Conservation (phyloP, 2,113 vertebrate species). For the Cephalopholis sonnerati region DNA sequence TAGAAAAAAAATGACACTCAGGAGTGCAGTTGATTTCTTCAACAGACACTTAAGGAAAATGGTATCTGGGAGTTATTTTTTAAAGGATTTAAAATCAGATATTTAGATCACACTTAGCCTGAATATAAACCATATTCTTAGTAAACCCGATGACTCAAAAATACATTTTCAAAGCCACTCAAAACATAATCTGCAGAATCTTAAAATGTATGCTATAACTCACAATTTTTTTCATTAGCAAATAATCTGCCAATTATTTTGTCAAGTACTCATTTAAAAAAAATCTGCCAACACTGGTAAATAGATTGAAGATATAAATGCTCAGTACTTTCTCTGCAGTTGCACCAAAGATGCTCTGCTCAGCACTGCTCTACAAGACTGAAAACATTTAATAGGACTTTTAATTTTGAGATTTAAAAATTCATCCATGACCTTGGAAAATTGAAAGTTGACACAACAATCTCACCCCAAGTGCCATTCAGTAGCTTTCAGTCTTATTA, state of each 20-base stretch:
- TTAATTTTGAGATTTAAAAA: background rate
- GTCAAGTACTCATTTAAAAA: no score
- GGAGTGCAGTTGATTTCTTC: background rate
- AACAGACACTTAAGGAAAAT: background rate
- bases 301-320: background rate
- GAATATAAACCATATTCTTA: background rate
- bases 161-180: no score
- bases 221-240: no score
- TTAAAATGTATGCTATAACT: no score
- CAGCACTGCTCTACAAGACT: background rate
- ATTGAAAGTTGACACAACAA: no score
- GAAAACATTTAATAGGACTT: background rate
- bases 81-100: background rate
- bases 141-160: no score
- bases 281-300: no score
- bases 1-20: conserved; percentile 50
- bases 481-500: background rate
- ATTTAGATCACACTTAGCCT: background rate
- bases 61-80: background rate
- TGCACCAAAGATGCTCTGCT: background rate
- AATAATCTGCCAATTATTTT: no score
- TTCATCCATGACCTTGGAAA: background rate
- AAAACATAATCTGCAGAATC: no score
- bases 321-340: background rate
- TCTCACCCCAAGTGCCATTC: background rate